These are phyloP conservation scores for Labeo calbasu DNA, from an alignment of 2,797 vertebrate species.

Conservation along the genomic window DNA sequence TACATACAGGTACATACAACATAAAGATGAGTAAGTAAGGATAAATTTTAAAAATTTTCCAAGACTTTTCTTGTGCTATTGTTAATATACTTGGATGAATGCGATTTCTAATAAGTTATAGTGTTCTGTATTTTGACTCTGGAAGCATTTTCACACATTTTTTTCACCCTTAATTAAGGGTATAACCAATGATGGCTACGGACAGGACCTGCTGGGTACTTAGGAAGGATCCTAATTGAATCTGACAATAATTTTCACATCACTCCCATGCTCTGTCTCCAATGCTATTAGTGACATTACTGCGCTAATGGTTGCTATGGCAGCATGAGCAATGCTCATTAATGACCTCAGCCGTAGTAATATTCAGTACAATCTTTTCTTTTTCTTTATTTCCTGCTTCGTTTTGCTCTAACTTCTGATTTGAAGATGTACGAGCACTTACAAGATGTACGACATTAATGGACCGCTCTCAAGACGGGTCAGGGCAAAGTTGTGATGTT, in stretches of 20 bases:
- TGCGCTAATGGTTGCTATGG: constrained; percentile 87
- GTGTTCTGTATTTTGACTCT: constrained; percentile 44
- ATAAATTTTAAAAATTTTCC: not conserved
- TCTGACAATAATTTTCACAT: constrained; percentile 88
- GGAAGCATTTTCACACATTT: constrained; percentile 55
- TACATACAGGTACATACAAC: not conserved
- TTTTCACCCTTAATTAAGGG: constrained; percentile 78
- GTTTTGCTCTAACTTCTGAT: constrained; percentile 41
- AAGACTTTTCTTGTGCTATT: not conserved
- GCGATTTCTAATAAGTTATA: constrained; percentile 8
- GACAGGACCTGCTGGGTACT: constrained; percentile 81
- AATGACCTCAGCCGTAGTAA: constrained; percentile 82
- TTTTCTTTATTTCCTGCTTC: constrained; percentile 39
- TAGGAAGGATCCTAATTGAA: constrained; percentile 83
- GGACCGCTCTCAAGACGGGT: constrained; percentile 1
- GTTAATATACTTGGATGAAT: constrained; percentile 16
- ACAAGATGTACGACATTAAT: not conserved
- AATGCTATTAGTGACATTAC: constrained; percentile 85
- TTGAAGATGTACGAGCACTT: constrained; percentile 25
- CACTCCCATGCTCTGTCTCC: constrained; percentile 82
- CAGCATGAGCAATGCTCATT: constrained; percentile 88
- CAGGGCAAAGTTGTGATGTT: not conserved
- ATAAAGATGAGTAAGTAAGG: not conserved
- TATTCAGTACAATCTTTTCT: constrained; percentile 75
- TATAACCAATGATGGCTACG: constrained; percentile 81